A percentile compares a stretch with the other conserved stretches of the same genome.
These are phyloP conservation scores for Sipha maydis DNA, from an alignment of 2,888 invertebrate species.

Conservation along the genomic window DNA sequence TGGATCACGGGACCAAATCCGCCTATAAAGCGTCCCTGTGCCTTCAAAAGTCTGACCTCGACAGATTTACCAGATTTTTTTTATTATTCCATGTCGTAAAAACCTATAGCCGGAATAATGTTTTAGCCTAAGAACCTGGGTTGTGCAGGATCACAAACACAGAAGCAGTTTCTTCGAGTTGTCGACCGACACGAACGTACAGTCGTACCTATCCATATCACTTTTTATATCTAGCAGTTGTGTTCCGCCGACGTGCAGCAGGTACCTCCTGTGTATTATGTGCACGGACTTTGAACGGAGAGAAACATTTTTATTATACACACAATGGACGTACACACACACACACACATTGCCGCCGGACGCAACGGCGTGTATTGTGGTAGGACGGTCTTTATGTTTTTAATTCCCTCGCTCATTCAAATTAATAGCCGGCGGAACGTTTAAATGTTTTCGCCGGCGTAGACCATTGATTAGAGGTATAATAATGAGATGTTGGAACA, in stretches of 20 bases:
- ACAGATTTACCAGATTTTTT: too few species aligned
- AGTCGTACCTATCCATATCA: too few species aligned
- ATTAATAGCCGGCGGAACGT: conserved; percentile 30
- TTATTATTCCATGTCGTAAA: too few species aligned
- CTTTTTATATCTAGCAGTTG: neutral
- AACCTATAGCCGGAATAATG: too few species aligned
- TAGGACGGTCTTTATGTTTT: conserved; percentile 15
- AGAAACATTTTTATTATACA: neutral
- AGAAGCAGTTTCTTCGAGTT: neutral
- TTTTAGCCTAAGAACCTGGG: too few species aligned
- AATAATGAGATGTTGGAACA: conserved; percentile 18
- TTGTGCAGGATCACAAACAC: too few species aligned
- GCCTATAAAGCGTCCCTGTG: too few species aligned
- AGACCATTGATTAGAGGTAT: conserved; percentile 20
- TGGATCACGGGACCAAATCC: too few species aligned
- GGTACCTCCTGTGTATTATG: neutral
- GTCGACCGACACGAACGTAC: neutral
- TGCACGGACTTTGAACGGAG: neutral
- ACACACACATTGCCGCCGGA: neutral
- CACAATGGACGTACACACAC: neutral
- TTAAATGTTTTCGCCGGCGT: conserved; percentile 15
- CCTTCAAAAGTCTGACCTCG: too few species aligned
- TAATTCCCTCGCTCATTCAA: conserved; percentile 19
- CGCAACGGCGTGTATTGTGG: neutral
- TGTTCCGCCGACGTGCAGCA: neutral